Evolutionary conservation across 2,797 vertebrate genomes (phyloP), one percentile per base, ranked within the genome.

Genomic region (Paedocypris micromegethes): DNA sequence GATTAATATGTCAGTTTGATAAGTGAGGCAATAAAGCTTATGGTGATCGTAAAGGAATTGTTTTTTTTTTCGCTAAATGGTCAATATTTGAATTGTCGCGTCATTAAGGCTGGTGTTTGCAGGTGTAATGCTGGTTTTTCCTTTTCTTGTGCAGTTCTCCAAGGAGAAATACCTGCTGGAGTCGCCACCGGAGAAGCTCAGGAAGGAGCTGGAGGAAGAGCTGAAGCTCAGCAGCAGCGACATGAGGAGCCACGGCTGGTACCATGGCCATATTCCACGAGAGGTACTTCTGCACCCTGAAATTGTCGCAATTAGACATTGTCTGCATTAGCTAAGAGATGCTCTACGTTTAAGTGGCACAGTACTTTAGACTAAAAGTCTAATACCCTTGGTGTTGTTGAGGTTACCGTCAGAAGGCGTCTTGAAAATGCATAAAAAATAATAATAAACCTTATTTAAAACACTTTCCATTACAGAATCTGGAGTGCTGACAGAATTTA

Each of bases 101-200:
- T 53, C 9, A 52, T 5, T 23, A 23, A 50, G 37, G 42, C 40
- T 9, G 57, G 43, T 46, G 39, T 9, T 9, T 9, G 45, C 4
- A 44, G 43, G 54, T 53, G 42, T 44, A 51, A 70, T 77, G 40
- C n/a, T 68, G 44, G 77, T 54, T 64, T 61, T 75, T 52, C 67
- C 6, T 75, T 40, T 78, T 44, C 23, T 69, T 9, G 72, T 54
- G 56, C 86, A 98, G 96, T 98, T 98, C 88, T 98, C 96, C 78
- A 98, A 98, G 86, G 96, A 98, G 87, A 98, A 98, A 80, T 98
- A 98, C 80, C 92, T 98, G 80, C 84, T 98, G 0, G 96, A 98
- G 79, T 96, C 95, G 0, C 95, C 94, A 0, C 95, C 96, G 0
- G 96, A 98, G 86, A 98, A 98, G 52, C 90, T 98, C 68, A 92